Evolutionary conservation across 1,140 invertebrate species (phyloP).

Genomic region (Phymorhynchus buccinoides): DNA sequence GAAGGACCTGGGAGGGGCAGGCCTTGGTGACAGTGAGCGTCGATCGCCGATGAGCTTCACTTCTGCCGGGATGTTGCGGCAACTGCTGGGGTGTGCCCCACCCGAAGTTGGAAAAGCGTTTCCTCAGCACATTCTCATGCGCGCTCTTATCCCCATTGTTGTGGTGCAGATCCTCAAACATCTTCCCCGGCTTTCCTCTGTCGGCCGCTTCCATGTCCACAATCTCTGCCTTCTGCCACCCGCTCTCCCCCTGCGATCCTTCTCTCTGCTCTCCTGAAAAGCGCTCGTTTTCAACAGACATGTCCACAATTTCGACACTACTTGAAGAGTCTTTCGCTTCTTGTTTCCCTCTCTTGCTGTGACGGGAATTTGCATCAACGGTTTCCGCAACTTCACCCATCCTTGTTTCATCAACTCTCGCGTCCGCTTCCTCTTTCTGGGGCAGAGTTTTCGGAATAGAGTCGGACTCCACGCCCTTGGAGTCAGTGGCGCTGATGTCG

Average conservation of each 20-base stretch:
- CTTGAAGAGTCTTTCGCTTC: background rate
- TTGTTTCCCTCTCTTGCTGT: background rate
- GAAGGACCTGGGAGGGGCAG: slow-evolving; percentile 60
- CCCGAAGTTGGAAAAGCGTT: slow-evolving; percentile 32
- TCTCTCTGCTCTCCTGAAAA: background rate
- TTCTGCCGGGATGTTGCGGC: slow-evolving; percentile 43
- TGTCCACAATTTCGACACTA: background rate
- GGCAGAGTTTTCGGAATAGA: background rate
- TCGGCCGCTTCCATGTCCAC: background rate
- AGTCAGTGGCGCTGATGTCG: background rate
- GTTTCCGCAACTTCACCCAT: background rate
- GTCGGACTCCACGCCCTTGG: background rate
- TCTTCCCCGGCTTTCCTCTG: background rate
- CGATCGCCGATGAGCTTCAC: slow-evolving; percentile 44
- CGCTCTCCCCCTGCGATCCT: background rate
- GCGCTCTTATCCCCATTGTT: background rate
- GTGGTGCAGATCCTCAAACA: background rate
- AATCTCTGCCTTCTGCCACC: slow-evolving; percentile 8
- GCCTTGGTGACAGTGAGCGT: slow-evolving; percentile 63
- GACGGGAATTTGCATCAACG: background rate
- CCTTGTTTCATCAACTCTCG: background rate
- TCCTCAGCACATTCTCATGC: background rate
- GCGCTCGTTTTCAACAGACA: background rate
- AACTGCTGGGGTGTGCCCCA: slow-evolving; percentile 50
- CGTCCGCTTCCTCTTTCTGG: background rate